Evolutionary conservation across 2,888 invertebrate genomes (phyloP).

Genomic region (Scaptomyza caliginosa): DNA sequence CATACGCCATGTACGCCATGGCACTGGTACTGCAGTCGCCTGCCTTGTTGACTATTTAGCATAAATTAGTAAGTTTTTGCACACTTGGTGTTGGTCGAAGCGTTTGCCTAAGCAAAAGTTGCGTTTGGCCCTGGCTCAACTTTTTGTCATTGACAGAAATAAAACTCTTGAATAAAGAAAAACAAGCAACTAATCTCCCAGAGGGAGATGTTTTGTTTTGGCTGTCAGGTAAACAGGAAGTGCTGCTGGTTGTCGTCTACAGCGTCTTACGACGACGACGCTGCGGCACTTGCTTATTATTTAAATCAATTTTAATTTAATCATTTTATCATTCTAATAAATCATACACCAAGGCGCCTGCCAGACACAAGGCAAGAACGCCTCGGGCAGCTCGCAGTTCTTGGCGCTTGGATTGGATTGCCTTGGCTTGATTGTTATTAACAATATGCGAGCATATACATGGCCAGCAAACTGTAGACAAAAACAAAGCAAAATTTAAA

Average conservation of each 20-base stretch:
- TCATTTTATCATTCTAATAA: constrained; percentile 77
- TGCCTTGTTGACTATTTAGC: constrained; percentile 58
- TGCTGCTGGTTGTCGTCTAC: constrained; percentile 33
- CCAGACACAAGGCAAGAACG: constrained; percentile 13
- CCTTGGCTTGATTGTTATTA: constrained; percentile 58
- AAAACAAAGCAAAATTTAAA: constrained; percentile 78
- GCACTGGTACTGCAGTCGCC: constrained; percentile 23
- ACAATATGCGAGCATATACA: constrained; percentile 60
- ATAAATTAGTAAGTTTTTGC: constrained; percentile 73
- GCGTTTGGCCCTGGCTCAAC: constrained; percentile 21
- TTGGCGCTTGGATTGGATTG: constrained; percentile 8
- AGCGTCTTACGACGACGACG: constrained; percentile 13
- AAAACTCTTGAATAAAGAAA: constrained; percentile 29
- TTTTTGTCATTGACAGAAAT: constrained; percentile 45
- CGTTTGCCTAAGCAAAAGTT: constrained; percentile 17
- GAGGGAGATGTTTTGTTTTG: not conserved
- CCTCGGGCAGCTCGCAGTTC: constrained; percentile 1
- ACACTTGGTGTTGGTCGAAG: constrained; percentile 14
- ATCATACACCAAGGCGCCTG: constrained; percentile 59
- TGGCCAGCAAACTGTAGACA: constrained; percentile 52
- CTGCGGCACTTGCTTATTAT: constrained; percentile 41
- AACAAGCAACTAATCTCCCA: constrained; percentile 33
- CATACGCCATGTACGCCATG: constrained; percentile 64
- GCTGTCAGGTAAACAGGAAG: constrained; percentile 25
- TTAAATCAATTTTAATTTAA: constrained; percentile 81